Evolutionary conservation across 2,113 vertebrate species (phyloP).

Genomic region (Hippocampus barbouri): DNA sequence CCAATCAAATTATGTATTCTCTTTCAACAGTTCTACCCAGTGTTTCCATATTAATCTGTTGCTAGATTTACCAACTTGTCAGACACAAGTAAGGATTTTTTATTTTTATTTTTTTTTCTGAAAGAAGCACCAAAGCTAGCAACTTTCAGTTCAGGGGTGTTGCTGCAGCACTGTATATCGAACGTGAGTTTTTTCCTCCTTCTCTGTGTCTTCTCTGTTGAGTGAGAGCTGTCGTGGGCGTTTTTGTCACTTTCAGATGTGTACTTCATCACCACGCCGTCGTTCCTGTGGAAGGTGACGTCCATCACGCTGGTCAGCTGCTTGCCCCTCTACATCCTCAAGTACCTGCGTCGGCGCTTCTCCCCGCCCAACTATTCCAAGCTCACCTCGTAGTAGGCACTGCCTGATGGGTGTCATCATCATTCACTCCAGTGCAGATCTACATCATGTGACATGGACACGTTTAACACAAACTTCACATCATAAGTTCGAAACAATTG

Average conservation of each 20-base stretch:
- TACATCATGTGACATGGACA: not conserved
- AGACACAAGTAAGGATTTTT: too few relatives aligned
- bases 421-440: not conserved
- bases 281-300: conserved; percentile 97
- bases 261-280: conserved; percentile 91
- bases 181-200: too few relatives aligned
- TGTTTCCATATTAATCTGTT: too few relatives aligned
- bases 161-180: too few relatives aligned
- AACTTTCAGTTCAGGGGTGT: too few relatives aligned
- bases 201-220: too few relatives aligned
- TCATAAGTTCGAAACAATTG: not conserved
- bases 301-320: conserved; percentile 97
- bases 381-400: conserved; percentile 80
- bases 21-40: too few relatives aligned
- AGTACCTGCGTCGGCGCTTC: conserved; percentile 92
- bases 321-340: conserved; percentile 94
- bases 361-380: conserved; percentile 97
- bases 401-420: not conserved
- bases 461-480: not conserved
- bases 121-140: too few relatives aligned
- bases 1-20: too few relatives aligned
- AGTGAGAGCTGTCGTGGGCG: not conserved
- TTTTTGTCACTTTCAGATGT: conserved; percentile 74
- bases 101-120: too few relatives aligned
- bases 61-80: too few relatives aligned